Conservation (phyloP, 1,140 invertebrate genomes). For the Archegozetes longisetosus region DNA sequence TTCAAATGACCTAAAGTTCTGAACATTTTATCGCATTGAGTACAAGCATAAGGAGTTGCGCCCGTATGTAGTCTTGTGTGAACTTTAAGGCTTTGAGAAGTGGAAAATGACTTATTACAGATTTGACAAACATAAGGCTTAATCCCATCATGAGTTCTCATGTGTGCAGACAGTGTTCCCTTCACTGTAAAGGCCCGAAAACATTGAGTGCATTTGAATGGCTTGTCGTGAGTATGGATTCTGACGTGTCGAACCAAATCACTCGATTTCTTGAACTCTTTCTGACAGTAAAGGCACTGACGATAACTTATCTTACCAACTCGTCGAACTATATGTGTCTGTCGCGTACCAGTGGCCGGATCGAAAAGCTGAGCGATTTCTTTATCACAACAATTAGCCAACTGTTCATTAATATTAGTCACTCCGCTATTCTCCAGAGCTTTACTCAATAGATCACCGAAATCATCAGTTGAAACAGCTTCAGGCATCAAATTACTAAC, state of each 20-base stretch:
- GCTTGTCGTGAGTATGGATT: not conserved
- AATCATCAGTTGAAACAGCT: not conserved
- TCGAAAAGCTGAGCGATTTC: constrained; percentile 24
- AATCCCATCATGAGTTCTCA: not conserved
- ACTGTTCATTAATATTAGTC: not conserved
- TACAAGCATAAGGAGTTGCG: constrained; percentile 32
- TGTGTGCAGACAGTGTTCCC: not conserved
- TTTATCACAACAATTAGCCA: not conserved
- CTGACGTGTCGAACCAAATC: not conserved
- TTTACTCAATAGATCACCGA: no score
- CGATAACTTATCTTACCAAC: constrained; percentile 40
- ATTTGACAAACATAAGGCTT: constrained; percentile 40
- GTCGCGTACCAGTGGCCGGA: constrained; percentile 28
- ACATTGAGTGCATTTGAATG: not conserved
- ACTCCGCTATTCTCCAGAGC: no score
- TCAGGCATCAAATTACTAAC: not conserved
- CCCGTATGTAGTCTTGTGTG: not conserved
- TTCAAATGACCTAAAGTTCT: not conserved
- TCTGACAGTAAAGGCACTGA: constrained; percentile 34
- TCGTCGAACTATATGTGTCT: constrained; percentile 34
- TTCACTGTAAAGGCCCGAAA: not conserved
- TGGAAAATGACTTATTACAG: constrained; percentile 42
- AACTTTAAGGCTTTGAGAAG: constrained; percentile 30
- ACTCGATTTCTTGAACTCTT: constrained; percentile 3
- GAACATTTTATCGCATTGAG: constrained; percentile 29